A percentile compares a stretch with the other conserved stretches of the same genome.
Evolutionary conservation across 2,113 vertebrate genomes (phyloP).

Genomic region (Vimba vimba): DNA sequence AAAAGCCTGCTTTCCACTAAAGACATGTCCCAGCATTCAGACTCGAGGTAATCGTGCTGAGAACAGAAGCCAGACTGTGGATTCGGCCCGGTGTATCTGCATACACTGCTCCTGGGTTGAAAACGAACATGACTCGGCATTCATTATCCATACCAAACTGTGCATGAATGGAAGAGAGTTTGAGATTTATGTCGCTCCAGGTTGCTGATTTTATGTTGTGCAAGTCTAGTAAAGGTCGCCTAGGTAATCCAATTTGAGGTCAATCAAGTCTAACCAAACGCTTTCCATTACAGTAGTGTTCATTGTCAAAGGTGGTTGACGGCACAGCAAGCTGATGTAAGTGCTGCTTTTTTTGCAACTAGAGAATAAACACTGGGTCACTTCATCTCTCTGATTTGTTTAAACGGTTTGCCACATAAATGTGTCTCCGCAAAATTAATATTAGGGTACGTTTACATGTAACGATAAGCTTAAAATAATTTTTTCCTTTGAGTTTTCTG

Average conservation of each 20-base stretch:
- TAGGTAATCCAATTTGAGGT: conserved; percentile 7
- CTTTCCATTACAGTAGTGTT: conserved; percentile 22
- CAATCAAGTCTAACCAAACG: background rate
- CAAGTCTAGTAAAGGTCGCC: conserved; percentile 12
- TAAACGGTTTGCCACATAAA: no score
- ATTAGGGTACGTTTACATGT: no score
- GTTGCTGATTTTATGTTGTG: conserved; percentile 16
- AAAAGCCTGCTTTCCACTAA: conserved; percentile 60
- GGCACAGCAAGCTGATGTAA: background rate
- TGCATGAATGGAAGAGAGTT: background rate
- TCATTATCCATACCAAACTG: conserved; percentile 32
- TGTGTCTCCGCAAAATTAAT: no score
- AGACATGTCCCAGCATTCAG: conserved; percentile 66
- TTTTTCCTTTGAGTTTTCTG: no score
- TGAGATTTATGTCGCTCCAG: conserved; percentile 29
- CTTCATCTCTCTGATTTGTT: no score
- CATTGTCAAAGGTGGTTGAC: background rate
- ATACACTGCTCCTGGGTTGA: conserved; percentile 47
- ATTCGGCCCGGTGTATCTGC: conserved; percentile 51
- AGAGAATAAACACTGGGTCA: background rate
- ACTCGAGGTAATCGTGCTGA: conserved; percentile 59
- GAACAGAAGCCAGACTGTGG: conserved; percentile 48
- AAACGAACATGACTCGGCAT: conserved; percentile 38
- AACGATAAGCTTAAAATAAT: no score
- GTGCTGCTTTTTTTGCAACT: background rate